Evolutionary conservation across 2,888 invertebrate species (phyloP).

Genomic region (Lymantria dispar): DNA sequence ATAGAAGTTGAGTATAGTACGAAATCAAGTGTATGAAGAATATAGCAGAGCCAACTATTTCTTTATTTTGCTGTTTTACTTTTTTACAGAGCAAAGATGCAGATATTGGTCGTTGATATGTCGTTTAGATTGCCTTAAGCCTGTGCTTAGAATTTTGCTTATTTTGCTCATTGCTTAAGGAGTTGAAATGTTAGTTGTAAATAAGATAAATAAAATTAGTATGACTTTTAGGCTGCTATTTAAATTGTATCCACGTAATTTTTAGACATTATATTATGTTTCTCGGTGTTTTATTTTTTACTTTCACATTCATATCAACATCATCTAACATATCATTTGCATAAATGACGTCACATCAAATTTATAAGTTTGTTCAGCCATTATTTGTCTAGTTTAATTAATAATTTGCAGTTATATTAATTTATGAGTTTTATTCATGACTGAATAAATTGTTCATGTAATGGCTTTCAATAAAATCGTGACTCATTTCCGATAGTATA

Average conservation of each 20-base stretch:
- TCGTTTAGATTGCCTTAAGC: too few species aligned
- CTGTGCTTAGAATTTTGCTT: too few species aligned
- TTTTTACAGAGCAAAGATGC: too few species aligned
- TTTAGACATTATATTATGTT: neutral
- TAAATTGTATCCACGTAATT: neutral
- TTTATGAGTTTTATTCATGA: neutral
- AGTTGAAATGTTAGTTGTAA: too few species aligned
- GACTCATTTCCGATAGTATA: conserved; percentile 12
- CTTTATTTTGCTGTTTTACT: too few species aligned
- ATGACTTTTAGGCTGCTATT: too few species aligned
- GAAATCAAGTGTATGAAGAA: too few species aligned
- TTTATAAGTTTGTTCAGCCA: neutral
- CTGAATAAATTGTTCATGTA: neutral
- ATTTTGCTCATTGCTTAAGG: too few species aligned
- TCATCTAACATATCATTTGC: neutral
- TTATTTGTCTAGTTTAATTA: neutral
- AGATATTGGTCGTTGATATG: too few species aligned
- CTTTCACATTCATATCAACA: neutral
- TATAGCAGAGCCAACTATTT: too few species aligned
- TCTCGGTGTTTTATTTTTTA: neutral
- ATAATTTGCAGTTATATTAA: neutral
- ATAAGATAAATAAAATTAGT: too few species aligned
- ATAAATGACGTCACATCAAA: neutral
- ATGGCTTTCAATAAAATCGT: conserved; percentile 15
- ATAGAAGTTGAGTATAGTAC: too few species aligned